Evolutionary conservation across 2,113 vertebrate genomes (phyloP).

Genomic region (Cettia cetti): DNA sequence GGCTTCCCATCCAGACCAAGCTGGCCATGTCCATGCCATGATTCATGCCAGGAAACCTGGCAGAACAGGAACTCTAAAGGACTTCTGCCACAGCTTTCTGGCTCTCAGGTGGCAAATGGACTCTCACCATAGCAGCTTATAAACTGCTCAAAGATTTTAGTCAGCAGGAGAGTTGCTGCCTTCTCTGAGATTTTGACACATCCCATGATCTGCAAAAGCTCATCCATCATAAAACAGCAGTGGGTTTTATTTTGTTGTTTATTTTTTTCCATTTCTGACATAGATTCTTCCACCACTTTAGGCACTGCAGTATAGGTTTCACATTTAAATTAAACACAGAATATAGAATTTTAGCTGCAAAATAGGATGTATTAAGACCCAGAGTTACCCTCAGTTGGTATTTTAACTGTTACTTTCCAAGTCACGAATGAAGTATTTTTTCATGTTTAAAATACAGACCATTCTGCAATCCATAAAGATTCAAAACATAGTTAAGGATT

Average conservation of each 20-base stretch:
- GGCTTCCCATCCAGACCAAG: background rate
- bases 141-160: background rate
- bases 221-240: background rate
- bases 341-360: background rate
- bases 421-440: slow-evolving; percentile 46
- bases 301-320: background rate
- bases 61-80: background rate
- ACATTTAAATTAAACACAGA: background rate
- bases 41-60: background rate
- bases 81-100: background rate
- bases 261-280: background rate
- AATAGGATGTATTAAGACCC: background rate
- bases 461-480: slow-evolving; percentile 54
- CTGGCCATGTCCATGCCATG: background rate
- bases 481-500: slow-evolving; percentile 64
- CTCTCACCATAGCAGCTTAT: background rate
- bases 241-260: background rate
- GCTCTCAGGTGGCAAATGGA: background rate
- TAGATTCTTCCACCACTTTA: background rate
- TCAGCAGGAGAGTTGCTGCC: background rate
- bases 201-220: background rate
- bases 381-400: background rate
- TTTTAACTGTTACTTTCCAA: slow-evolving; percentile 41
- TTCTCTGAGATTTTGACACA: background rate
- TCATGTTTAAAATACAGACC: slow-evolving; percentile 53